A percentile compares a stretch with the other conserved stretches of the same genome.
phyloP scores from a whole-genome alignment of 1,140 invertebrate species.

The Procambarus virginalis region DNA sequence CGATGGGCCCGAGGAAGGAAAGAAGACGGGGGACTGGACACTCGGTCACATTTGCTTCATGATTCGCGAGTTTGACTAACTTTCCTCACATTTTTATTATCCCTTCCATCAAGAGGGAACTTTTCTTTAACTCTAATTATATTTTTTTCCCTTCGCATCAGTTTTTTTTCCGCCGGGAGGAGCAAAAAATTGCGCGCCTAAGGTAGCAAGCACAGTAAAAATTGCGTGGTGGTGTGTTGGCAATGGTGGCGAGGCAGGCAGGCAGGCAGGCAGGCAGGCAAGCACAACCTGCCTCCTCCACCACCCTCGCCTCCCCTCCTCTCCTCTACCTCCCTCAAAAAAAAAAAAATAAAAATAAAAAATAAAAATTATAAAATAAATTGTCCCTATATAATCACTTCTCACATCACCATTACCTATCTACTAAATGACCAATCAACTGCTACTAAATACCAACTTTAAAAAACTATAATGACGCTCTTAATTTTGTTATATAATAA shows the following conservation, averaged over 20 bases:
- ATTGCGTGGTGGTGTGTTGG: constrained; percentile 24
- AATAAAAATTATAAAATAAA: not conserved
- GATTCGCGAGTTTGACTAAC: constrained; percentile 46
- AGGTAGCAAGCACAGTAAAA: constrained; percentile 8
- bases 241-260: constrained; percentile 54
- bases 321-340: not conserved
- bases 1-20: constrained; percentile 37
- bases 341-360: no score
- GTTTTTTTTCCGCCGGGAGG: not conserved
- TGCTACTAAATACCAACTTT: no score
- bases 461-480: no score
- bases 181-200: not conserved
- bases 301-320: constrained; percentile 1
- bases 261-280: constrained; percentile 1
- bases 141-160: not conserved
- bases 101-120: not conserved
- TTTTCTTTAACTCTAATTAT: not conserved
- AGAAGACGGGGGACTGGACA: constrained; percentile 27
- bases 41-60: constrained; percentile 42
- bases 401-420: not conserved
- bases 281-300: constrained; percentile 28
- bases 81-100: constrained; percentile 40
- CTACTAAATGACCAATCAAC: no score
- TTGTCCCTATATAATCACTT: not conserved
- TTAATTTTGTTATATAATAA: no score